Base-by-base conservation (phyloP, 2,113 vertebrate genomes). In the Dunckerocampus dactyliophorus region DNA sequence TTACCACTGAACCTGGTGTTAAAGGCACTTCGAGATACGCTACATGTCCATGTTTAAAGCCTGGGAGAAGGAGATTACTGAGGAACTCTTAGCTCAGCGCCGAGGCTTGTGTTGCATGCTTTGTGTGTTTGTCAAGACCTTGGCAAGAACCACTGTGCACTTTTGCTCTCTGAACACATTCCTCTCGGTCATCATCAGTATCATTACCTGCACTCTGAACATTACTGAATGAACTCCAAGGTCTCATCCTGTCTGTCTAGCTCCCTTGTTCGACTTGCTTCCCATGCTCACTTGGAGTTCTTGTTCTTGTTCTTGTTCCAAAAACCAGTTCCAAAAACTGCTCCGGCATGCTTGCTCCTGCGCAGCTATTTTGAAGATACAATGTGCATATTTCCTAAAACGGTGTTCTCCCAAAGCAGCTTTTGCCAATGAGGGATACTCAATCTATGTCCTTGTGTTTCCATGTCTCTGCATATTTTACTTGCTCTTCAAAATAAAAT, bases 151-250 rank as follows among this genome's bases (percentile, higher is more conserved):
- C 34, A 14, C 43, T 76, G 75, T 72, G 69, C 75, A 80, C 74
- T 80, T 83, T 82, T 89, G 76, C 84, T 86, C 82, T 56, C 24
- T 62, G 46, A 16, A 13, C 58, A 59, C 76, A 77, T 75, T 85
- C 71, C 73, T 74, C 21, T 20, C 42, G 17, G 46, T 59, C 58
- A 31, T 67, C 53, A 10, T 71, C 65, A 62, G 52, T 67, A 69
- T 82, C 70, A 68, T 67, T 76, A 77, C 57, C 74, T 79, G 67
- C 71, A 59, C 60, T 50, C 71, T 34, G 51, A 54, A 24, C 59
- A 66, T 61, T 46, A 22, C 58, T 81, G 71, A 68, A 67, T 39
- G 0, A 0, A 42, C 56, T 64, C 31, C 54, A 59, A 21, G 19
- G 46, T 61, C 50, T 69, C 34, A 12, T 47, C 54, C 64, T 57